Percentiles rank a stretch among this genome's conserved stretches.
Conservation (phyloP, 2,797 vertebrate genomes). For the Podarcis lilfordi region DNA sequence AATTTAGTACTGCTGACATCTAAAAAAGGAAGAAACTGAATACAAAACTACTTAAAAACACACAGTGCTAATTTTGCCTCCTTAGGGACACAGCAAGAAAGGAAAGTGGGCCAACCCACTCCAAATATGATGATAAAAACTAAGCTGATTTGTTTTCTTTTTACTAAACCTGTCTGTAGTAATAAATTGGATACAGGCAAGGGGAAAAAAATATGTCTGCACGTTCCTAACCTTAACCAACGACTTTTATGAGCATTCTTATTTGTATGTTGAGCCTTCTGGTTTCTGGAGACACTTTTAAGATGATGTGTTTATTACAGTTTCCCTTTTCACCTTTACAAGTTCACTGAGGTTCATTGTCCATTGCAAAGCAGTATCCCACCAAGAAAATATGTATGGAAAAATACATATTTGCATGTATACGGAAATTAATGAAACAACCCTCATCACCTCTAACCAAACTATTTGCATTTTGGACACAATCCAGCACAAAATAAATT, state of each 20-base stretch:
- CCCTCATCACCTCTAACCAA: neutral
- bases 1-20: neutral
- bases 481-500: neutral
- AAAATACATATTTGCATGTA: neutral
- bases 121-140: constrained; percentile 8
- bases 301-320: neutral
- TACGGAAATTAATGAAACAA: neutral
- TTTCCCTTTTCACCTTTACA: neutral
- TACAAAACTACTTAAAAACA: neutral
- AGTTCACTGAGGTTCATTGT: neutral
- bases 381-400: neutral
- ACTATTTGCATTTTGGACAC: neutral
- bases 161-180: constrained; percentile 1
- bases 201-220: neutral
- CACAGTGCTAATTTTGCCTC: neutral
- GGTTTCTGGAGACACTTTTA: neutral
- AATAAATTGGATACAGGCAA: neutral
- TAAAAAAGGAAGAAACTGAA: neutral
- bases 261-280: neutral
- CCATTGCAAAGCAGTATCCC: neutral
- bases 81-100: neutral
- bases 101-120: neutral
- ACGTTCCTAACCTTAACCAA: constrained; percentile 6
- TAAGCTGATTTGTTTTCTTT: neutral
- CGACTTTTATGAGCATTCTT: constrained; percentile 15